Percentiles rank a stretch among this genome's conserved stretches.
These are phyloP conservation scores for Bombus waltoni DNA, from an alignment of 1,140 invertebrate genomes.

Conservation along the genomic window DNA sequence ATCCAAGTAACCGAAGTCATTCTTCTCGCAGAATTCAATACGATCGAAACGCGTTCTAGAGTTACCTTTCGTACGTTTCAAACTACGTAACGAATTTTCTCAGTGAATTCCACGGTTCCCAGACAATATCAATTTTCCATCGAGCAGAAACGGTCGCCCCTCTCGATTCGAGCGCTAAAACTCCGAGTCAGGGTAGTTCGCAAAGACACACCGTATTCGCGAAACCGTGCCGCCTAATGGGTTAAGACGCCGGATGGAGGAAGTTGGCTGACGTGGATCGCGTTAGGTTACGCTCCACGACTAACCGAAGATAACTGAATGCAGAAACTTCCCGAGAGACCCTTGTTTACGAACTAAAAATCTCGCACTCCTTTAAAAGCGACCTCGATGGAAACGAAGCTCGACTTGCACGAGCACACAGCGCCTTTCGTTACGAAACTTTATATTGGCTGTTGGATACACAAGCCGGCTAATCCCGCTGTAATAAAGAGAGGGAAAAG, in stretches of 20 bases:
- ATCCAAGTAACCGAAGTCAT: too few relatives aligned
- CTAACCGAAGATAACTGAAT: conserved; percentile 23
- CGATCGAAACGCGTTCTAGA: not conserved
- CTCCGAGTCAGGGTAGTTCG: not conserved
- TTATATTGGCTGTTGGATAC: not conserved
- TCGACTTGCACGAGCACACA: not conserved
- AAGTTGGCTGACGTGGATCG: conserved; percentile 7
- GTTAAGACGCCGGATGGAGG: not conserved
- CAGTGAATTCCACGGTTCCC: not conserved
- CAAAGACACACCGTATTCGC: not conserved
- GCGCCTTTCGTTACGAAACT: not conserved
- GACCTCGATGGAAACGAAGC: not conserved
- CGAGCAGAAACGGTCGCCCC: not conserved
- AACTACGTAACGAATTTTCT: not conserved
- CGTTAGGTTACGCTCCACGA: conserved; percentile 8
- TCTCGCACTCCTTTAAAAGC: conserved; percentile 24
- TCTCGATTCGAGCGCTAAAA: not conserved
- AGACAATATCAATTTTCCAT: conserved; percentile 3
- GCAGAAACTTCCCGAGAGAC: conserved; percentile 6
- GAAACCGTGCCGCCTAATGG: conserved; percentile 2
- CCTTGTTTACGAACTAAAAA: conserved; percentile 22
- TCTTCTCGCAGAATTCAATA: not conserved
- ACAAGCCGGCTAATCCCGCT: not conserved
- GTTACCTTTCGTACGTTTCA: not conserved
- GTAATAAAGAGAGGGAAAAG: not conserved